Base-by-base conservation (phyloP, 1,140 invertebrate genomes). In the Dendroctonus valens region DNA sequence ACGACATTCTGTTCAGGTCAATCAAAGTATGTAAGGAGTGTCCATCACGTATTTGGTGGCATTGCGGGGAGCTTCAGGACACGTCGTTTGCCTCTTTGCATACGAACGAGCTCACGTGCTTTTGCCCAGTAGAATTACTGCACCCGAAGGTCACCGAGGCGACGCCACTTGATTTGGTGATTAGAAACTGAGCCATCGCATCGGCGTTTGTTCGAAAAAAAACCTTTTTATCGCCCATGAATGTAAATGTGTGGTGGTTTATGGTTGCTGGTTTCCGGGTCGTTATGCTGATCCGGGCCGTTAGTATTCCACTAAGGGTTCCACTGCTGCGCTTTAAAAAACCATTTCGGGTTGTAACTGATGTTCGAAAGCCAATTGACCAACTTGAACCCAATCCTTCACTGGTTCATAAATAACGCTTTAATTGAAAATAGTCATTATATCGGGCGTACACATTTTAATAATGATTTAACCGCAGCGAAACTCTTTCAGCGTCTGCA, bases 1-100 rank as follows among this genome's bases (percentile, higher is more conserved):
- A 26, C 37, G 49, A 69, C 60, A 71, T 73, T 71, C 70, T 62
- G 65, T 67, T 65, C 70, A 73, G 72, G 69, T 73, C 64, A 72
- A 72, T 72, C 70, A 59, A 72, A 73, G 65, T 58, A 71, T 72
- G 72, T 61, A 75, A 74, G 75, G 75, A 75, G 75, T 76, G 75
- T 76, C 75, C 73, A 75, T 76, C 75, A 76, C 75, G 75, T 76
- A 76, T 76, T 73, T 73, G 74, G 75, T 76, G 75, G 75, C 75
- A 76, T 76, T 75, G 74, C 69, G 75, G 74, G 71, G 70, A 76
- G 72, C 74, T 72, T 69, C 71, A 72, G 75, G 71, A 71, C 72
- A 74, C 69, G 65, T 61, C 62, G 67, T 41, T 59, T 68, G 49
- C 69, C 68, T 69, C 67, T 48, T 55, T 76, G 74, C 69, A 74